A percentile compares a stretch with the other conserved stretches of the same genome.
Conservation (phyloP, 2,888 invertebrate species). For the Heteropelma amictum region DNA sequence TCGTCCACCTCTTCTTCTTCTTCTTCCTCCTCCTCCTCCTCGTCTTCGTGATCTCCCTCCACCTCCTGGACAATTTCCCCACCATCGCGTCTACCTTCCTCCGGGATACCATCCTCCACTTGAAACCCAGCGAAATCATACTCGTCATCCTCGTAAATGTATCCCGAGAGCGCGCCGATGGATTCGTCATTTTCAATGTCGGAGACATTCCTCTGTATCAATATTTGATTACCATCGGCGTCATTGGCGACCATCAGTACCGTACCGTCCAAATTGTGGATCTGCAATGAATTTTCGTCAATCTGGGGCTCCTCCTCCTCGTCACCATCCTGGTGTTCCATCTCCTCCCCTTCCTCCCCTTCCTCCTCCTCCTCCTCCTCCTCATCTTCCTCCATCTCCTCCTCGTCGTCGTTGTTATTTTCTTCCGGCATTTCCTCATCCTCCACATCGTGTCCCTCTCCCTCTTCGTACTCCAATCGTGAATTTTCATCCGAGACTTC, state of each 20-base stretch:
- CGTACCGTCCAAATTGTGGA: constrained; percentile 73
- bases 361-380: constrained; percentile 47
- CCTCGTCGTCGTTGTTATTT: constrained; percentile 22
- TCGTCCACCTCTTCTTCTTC: constrained; percentile 30
- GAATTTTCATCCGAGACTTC: constrained; percentile 50
- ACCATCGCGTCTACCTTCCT: constrained; percentile 42
- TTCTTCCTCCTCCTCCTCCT: constrained; percentile 43
- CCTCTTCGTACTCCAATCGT: constrained; percentile 32
- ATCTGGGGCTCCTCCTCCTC: constrained; percentile 62
- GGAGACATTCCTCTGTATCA: constrained; percentile 70
- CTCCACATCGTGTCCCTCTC: constrained; percentile 47
- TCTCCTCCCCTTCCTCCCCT: constrained; percentile 49
- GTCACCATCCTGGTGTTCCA: constrained; percentile 57
- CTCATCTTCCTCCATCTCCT: constrained; percentile 25
- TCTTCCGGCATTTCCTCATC: constrained; percentile 31
- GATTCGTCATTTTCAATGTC: constrained; percentile 71
- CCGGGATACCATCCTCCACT: constrained; percentile 56
- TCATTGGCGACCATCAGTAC: constrained; percentile 74
- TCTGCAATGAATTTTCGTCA: constrained; percentile 62
- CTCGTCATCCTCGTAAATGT: constrained; percentile 70
- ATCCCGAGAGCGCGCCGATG: constrained; percentile 66
- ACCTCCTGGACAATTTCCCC: constrained; percentile 51
- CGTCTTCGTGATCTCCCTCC: constrained; percentile 40
- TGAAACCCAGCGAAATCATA: constrained; percentile 66
- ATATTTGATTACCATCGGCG: constrained; percentile 74